Evolutionary conservation across 1,140 invertebrate genomes (phyloP).

Genomic region (Halotydeus destructor): DNA sequence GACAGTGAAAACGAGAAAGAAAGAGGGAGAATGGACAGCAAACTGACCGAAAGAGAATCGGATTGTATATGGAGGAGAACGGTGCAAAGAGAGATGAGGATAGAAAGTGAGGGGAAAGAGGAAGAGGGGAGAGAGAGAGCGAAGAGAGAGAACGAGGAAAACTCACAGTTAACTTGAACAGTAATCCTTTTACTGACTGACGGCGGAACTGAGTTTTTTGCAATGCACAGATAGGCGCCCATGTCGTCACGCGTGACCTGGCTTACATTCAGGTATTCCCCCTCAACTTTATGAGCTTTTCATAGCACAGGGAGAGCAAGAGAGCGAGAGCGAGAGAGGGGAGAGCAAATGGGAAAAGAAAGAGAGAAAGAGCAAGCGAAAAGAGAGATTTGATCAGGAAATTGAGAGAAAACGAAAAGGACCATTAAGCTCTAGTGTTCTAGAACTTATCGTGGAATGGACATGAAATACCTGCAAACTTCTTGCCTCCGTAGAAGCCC

Average conservation of each 20-base stretch:
- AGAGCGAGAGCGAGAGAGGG: not conserved
- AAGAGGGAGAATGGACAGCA: conserved; percentile 3
- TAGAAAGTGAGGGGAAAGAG: not conserved
- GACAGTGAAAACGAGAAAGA: not conserved
- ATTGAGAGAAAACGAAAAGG: not conserved
- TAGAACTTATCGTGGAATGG: not conserved
- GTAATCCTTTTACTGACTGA: conserved; percentile 52
- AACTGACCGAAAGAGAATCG: conserved; percentile 1
- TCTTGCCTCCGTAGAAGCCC: conserved; percentile 15
- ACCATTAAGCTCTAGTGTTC: not conserved
- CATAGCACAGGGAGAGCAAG: not conserved
- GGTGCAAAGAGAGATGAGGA: not conserved
- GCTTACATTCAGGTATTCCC: conserved; percentile 54
- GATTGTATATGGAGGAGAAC: not conserved
- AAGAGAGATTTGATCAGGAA: not conserved
- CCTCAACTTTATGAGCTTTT: conserved; percentile 31
- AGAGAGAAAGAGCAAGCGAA: not conserved
- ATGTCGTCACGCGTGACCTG: conserved; percentile 41
- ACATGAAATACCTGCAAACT: conserved; percentile 12
- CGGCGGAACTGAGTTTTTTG: conserved; percentile 45
- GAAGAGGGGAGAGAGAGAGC: not conserved
- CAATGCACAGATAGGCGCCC: conserved; percentile 49
- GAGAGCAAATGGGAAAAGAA: not conserved
- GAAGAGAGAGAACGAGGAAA: no score
- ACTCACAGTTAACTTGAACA: conserved; percentile 60